Base-by-base conservation (phyloP, 2,113 vertebrate species). In the Ochotona curzoniae region DNA sequence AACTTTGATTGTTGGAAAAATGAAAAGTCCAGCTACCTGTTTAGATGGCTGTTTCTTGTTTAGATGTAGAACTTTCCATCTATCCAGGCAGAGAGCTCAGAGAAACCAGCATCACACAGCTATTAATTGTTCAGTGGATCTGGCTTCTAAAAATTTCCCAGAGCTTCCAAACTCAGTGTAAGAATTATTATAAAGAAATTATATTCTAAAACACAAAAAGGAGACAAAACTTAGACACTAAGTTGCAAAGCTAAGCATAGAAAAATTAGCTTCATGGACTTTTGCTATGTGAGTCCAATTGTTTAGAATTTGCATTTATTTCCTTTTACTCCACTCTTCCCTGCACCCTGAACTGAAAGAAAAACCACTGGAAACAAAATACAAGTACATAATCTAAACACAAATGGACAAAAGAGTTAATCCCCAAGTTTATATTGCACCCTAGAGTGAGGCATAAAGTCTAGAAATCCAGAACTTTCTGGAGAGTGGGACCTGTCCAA, bases 121-220 rank as follows among this genome's bases (percentile, higher is more conserved):
- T 60, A 23, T 66, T 69, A 32, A 20, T 57, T 85, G 30, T 70
- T 83, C 28, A 8, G 26, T 83, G 78, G 71, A 25, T 35, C 60
- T 90, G 70, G 70, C 32, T 87, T 93, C 60, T 83, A 91, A 81
- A 83, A 92, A 71, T 75, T 18, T 83, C 76, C 66, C 32, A 61
- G 11, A 83, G 71, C 63, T 83, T 32, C 60, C 47, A 75, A 84
- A 87, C 70, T 83, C 66, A 70, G 7, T 92, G 28, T 78, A 75
- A 93, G 49, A 89, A 83, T 90, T 64, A 30, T 9, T 57, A 28
- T 90, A 70, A 95, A 26, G 54, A 66, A 89, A 14, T 64, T 89
- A 47, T 10, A 67, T 57, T 84, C 47, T 79, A 71, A 92, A 93
- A 54, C n/a, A 89, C 54, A 67, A 61, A 88, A 4, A 64, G 21